Conservation (phyloP, 1,140 invertebrate species). For the Bacillus rossius region DNA sequence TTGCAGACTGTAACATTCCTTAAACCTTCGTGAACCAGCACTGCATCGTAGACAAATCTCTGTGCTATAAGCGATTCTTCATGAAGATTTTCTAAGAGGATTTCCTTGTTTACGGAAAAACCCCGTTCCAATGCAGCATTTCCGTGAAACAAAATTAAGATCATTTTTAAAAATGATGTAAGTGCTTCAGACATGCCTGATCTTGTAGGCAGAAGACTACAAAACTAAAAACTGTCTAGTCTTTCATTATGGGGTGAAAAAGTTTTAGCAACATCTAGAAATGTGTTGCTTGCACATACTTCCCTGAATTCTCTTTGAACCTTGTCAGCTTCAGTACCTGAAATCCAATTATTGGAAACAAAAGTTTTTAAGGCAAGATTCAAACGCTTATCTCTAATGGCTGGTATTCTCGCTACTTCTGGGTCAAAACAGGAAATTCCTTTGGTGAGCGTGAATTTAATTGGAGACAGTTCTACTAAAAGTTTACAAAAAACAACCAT, state of each 20-base stretch:
- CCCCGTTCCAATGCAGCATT: no score
- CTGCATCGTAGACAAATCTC: no score
- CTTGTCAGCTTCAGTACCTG: slow-evolving; percentile 8
- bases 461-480: slow-evolving; percentile 3
- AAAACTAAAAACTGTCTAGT: slow-evolving; percentile 8
- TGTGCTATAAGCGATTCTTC: no score
- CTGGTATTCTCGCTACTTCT: slow-evolving; percentile 1
- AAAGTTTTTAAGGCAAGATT: slow-evolving; percentile 1
- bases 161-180: no score
- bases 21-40: no score
- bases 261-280: slow-evolving; percentile 6
- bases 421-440: slow-evolving; percentile 13
- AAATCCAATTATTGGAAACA: slow-evolving; percentile 5
- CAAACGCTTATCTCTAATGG: slow-evolving; percentile 2
- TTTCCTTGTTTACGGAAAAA: no score
- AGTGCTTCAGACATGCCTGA: no score
- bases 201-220: no score
- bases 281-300: slow-evolving; percentile 7
- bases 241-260: slow-evolving; percentile 3
- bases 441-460: slow-evolving; percentile 6
- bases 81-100: no score
- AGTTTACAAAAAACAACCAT: slow-evolving; percentile 7
- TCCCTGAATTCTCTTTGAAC: slow-evolving; percentile 8
- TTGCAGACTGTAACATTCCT: no score
- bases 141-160: no score